Evolutionary conservation across 2,113 vertebrate species (phyloP).

Genomic region (Pyrgilauda ruficollis): DNA sequence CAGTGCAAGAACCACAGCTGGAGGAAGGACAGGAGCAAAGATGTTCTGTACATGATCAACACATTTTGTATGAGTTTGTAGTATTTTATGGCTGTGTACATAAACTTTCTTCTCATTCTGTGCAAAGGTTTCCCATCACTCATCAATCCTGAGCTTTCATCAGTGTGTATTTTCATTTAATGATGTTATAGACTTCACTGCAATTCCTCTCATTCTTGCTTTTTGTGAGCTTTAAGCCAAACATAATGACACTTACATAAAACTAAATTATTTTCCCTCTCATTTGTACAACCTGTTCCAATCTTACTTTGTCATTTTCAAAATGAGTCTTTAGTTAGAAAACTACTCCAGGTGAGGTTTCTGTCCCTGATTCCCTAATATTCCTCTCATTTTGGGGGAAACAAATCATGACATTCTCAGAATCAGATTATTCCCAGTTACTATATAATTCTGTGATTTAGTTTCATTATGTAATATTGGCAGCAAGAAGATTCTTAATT

Average conservation of each 20-base stretch:
- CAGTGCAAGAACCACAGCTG: neutral
- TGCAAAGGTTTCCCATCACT: neutral
- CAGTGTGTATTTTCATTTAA: neutral
- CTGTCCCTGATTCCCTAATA: neutral
- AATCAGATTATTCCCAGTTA: neutral
- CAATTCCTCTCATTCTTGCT: neutral
- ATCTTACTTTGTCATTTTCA: neutral
- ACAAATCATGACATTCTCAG: neutral
- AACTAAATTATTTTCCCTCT: neutral
- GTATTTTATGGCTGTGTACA: neutral
- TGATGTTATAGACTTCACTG: neutral
- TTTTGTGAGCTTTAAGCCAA: neutral
- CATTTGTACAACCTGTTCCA: neutral
- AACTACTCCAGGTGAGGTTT: neutral
- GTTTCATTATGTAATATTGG: neutral
- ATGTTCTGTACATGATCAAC: neutral
- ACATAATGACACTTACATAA: neutral
- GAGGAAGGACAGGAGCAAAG: neutral
- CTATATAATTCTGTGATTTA: neutral
- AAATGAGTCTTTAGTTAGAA: neutral
- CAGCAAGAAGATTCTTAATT: neutral
- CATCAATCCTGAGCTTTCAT: neutral
- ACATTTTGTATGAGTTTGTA: neutral
- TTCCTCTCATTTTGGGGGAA: neutral
- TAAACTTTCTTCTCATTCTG: neutral